These are phyloP conservation scores for Sebastes iracundus DNA, from an alignment of 2,797 vertebrate genomes.

Conservation along the genomic window DNA sequence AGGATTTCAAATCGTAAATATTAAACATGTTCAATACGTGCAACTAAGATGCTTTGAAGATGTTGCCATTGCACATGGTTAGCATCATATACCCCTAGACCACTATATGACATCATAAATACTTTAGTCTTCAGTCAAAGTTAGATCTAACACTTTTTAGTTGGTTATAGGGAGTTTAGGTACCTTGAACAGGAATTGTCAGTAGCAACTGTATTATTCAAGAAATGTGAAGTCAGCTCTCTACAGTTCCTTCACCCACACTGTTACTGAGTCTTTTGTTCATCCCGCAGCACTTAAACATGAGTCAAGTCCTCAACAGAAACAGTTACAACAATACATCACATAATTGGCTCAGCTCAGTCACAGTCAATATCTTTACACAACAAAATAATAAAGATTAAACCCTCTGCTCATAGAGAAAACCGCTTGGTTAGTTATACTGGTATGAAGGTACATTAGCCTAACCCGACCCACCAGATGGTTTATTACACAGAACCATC, in stretches of 20 bases:
- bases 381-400: neutral
- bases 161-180: neutral
- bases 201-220: neutral
- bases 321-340: neutral
- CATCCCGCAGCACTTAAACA: neutral
- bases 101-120: neutral
- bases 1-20: no score
- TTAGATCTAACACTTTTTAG: neutral
- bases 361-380: neutral
- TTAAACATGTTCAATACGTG: no score
- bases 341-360: neutral
- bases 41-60: neutral
- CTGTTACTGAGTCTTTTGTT: neutral
- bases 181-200: neutral
- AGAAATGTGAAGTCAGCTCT: neutral
- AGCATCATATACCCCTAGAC: neutral
- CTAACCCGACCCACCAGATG: no score
- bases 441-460: neutral
- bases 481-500: no score
- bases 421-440: neutral
- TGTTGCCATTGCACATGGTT: neutral
- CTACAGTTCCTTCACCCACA: neutral
- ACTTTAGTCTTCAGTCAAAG: neutral
- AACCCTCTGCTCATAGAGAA: neutral
- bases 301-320: neutral